A percentile compares a stretch with the other conserved stretches of the same genome.
Evolutionary conservation across 2,888 invertebrate genomes (phyloP).

Genomic region (Troilus luridus): DNA sequence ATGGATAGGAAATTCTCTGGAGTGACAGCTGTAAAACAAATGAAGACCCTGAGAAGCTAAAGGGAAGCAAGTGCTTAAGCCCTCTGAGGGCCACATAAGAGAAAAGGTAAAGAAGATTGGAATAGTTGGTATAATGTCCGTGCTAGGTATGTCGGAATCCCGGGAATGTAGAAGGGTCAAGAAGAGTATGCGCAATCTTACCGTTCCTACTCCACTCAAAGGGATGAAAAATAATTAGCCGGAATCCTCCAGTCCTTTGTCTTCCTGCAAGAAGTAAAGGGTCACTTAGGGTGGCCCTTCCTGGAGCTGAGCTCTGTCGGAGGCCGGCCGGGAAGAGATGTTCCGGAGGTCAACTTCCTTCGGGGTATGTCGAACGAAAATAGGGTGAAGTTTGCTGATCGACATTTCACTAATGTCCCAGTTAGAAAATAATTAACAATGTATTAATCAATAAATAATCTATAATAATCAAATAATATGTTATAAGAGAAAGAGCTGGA

Average conservation of each 20-base stretch:
- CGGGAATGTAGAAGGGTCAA: slow-evolving; percentile 50
- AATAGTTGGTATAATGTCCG: slow-evolving; percentile 57
- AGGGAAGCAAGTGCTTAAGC: slow-evolving; percentile 44
- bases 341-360: not conserved
- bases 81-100: slow-evolving; percentile 45
- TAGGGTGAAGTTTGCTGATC: not conserved
- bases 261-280: slow-evolving; percentile 35
- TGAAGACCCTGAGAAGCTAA: slow-evolving; percentile 46
- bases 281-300: not conserved
- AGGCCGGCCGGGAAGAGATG: not conserved
- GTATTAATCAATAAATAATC: too few species aligned
- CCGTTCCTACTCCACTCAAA: slow-evolving; percentile 18
- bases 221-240: slow-evolving; percentile 59
- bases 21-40: slow-evolving; percentile 46
- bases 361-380: not conserved
- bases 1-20: not conserved
- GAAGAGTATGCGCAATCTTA: slow-evolving; percentile 55
- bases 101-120: slow-evolving; percentile 58
- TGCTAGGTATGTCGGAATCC: slow-evolving; percentile 50
- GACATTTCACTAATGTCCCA: not conserved
- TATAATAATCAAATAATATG: too few species aligned
- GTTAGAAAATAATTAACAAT: too few species aligned
- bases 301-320: not conserved
- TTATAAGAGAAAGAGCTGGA: too few species aligned
- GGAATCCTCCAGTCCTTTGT: slow-evolving; percentile 44